These are phyloP conservation scores for Standfussiana lucernea DNA, from an alignment of 2,888 invertebrate species.

Conservation along the genomic window DNA sequence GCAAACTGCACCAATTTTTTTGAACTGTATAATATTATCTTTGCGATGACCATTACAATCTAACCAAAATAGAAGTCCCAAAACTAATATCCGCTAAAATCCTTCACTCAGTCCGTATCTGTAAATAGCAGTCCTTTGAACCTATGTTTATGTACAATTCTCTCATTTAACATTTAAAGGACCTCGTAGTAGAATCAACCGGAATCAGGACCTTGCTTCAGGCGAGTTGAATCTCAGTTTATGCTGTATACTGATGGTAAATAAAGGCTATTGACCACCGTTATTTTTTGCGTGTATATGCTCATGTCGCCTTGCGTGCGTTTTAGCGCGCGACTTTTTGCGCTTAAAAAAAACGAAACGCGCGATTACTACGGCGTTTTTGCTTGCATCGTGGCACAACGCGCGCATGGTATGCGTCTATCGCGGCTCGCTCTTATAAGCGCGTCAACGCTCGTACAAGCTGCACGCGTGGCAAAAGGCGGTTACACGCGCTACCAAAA, in stretches of 20 bases:
- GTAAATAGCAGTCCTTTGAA: constrained; percentile 21
- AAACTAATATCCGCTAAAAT: neutral
- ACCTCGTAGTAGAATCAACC: neutral
- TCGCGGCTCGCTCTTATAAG: no score
- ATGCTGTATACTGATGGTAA: neutral
- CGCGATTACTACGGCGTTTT: no score
- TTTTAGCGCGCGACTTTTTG: no score
- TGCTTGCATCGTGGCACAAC: no score
- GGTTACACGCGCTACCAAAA: no score
- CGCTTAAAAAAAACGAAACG: no score
- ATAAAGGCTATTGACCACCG: neutral
- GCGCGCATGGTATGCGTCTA: no score
- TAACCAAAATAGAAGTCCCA: neutral
- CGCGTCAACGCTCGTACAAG: no score
- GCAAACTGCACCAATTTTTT: no score
- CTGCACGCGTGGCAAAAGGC: no score
- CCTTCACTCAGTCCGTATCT: neutral
- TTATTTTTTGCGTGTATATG: neutral
- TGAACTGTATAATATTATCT: neutral
- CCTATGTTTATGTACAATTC: neutral
- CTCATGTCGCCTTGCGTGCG: no score
- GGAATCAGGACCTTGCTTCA: neutral
- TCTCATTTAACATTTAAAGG: neutral
- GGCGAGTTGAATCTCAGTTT: neutral
- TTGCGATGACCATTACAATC: neutral